Conservation (phyloP, 2,797 vertebrate genomes). For the Acanthopagrus latus region DNA sequence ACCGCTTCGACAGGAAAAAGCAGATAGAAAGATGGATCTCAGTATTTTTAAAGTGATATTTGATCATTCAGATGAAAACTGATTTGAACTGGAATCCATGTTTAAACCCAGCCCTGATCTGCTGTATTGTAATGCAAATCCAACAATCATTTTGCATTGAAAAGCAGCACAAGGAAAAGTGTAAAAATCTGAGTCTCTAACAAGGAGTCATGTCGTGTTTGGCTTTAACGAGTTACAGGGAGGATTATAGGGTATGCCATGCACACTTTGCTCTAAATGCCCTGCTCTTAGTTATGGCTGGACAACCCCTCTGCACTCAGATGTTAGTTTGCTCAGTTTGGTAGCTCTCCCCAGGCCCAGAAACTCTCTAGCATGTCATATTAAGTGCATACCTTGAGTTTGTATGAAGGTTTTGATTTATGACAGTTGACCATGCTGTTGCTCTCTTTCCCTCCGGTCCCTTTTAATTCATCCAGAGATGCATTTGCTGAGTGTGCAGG, state of each 20-base stretch:
- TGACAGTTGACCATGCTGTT: constrained; percentile 21
- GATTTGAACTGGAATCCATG: no score
- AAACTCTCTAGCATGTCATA: constrained; percentile 31
- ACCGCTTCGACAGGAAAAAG: no score
- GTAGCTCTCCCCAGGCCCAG: constrained; percentile 27
- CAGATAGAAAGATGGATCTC: no score
- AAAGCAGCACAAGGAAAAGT: constrained; percentile 29
- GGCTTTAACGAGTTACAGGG: constrained; percentile 49
- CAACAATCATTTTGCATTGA: constrained; percentile 29
- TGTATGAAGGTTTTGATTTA: constrained; percentile 51
- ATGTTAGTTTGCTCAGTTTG: constrained; percentile 50
- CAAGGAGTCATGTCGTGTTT: constrained; percentile 36
- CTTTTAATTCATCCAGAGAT: constrained; percentile 43
- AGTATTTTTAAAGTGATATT: no score
- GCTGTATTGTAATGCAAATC: neutral
- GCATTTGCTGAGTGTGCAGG: constrained; percentile 39
- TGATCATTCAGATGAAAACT: no score
- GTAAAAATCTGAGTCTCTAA: constrained; percentile 43
- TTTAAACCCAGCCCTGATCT: no score
- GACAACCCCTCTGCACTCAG: constrained; percentile 39
- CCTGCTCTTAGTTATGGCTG: constrained; percentile 52
- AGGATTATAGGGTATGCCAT: constrained; percentile 51
- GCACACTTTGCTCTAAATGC: constrained; percentile 48
- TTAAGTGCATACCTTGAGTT: constrained; percentile 51
- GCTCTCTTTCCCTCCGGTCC: constrained; percentile 11